Base-by-base conservation (phyloP, 2,888 invertebrate genomes). In the Drosophila limbata region DNA sequence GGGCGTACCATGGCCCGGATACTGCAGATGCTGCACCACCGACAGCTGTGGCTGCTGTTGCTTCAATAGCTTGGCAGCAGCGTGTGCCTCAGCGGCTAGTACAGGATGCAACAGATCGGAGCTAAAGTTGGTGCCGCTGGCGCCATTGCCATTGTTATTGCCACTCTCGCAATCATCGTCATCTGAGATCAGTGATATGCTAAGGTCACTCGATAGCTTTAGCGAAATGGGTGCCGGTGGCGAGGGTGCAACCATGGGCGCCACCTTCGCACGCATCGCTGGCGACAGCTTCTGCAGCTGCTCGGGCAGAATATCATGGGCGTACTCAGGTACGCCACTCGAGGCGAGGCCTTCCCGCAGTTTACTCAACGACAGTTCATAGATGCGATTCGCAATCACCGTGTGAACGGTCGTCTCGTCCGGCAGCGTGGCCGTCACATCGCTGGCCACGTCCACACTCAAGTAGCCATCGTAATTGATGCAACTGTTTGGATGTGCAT, bases 171-270 rank as follows among this genome's bases (percentile, higher is more conserved):
- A 84, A 28, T 84, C 88, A 53, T 91, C 91, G 57, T 92, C 91
- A 68, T 92, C 91, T 78, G 92, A 92, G 85, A 92, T 91, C 82
- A 92, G 77, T 69, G 92, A 92, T 88, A 92, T 92, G 79, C 91
- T 92, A 63, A 92, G 83, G 73, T 92, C 91, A 65, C 84, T 90
- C 6, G 91, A 88, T 5, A 90, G 75, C 53, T 92, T 91, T 3
- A 89, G 73, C 8, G 91, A 91, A 65, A 91, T 88, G 21, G 91
- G 91, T 13, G 89, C 81, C 3, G 86, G 91, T 2, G 89, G 84
- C 3, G 89, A 81, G 2, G 81, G 76, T 0, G 81, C 79, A 37
- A 86, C 65, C 55, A 88, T 73, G 2, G 91, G 88, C 2, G 87
- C 84, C 52, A 89, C 69, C 69, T 81, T 79, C 15, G 84, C 84